Conservation (phyloP, 2,888 invertebrate species). For the Ypsolopha scabrella region DNA sequence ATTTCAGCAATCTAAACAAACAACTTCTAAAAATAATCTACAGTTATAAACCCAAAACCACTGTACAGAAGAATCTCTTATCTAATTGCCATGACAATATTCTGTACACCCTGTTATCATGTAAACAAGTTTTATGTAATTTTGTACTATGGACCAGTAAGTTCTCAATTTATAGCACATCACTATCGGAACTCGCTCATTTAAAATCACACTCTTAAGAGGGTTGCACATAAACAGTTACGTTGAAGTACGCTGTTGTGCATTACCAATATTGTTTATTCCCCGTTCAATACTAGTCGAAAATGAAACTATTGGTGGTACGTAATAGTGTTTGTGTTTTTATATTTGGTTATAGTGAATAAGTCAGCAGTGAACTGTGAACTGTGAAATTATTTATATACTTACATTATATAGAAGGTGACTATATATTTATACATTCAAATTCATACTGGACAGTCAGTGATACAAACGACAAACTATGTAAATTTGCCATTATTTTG, state of each 20-base stretch:
- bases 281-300: neutral
- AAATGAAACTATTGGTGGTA: conserved; percentile 1
- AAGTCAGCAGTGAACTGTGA: neutral
- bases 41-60: neutral
- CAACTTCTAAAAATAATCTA: neutral
- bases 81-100: conserved; percentile 39
- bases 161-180: conserved; percentile 42
- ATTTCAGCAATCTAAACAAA: neutral
- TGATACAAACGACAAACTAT: too few relatives aligned
- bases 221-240: conserved; percentile 13
- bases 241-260: neutral
- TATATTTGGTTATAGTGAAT: neutral
- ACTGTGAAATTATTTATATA: too few relatives aligned
- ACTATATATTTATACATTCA: too few relatives aligned
- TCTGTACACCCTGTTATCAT: conserved; percentile 50
- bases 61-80: conserved; percentile 16
- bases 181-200: conserved; percentile 27
- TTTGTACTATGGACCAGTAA: conserved; percentile 46
- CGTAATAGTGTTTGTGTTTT: neutral
- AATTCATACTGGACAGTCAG: too few relatives aligned
- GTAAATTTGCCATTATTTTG: too few relatives aligned
- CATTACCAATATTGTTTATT: neutral
- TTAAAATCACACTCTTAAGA: conserved; percentile 40
- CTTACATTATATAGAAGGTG: too few relatives aligned
- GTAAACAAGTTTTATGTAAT: conserved; percentile 56